Base-by-base conservation (phyloP, 2,797 vertebrate genomes). In the Halcyon leucocephala region DNA sequence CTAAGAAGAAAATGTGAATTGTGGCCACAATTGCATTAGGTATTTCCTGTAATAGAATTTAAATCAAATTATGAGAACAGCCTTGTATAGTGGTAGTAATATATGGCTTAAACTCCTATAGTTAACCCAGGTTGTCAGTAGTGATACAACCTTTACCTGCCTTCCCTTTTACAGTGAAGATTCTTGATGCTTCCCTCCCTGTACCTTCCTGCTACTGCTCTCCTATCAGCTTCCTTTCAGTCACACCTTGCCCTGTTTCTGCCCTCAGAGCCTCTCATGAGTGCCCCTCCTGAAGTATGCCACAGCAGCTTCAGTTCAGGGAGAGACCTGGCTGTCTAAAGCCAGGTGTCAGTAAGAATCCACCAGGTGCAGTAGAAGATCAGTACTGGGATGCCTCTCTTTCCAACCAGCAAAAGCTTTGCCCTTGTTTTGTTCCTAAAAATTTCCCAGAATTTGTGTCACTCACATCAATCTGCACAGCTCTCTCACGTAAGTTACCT, bases 191-290 rank as follows among this genome's bases (percentile, higher is more conserved):
- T 54, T 69, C 57, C 21, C 22, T 51, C 44, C 29, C 46, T 48
- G 5, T 37, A 1, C 49, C 4, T 72, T 39, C 33, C 66, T 52
- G 39, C 44, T 28, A 29, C 42, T 74, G 19, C 67, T 73, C 21
- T 79, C 64, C 41, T 14, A 0, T 8, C 2, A 0, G 5, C 44
- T 57, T 57, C 46, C 11, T 20, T 14, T 46, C 11, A 9, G 26
- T 21, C 24, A 5, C 33, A n/a, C 14, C 22, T 29, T 4, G 29
- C n/a, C 48, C 54, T 14, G 21, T 19, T 41, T 61, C 44, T 89
- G 18, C 20, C 55, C 26, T 16, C 9, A 3, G 8, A 28, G 35
- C 14, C 62, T 35, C 35, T n/a, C 2, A 1, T 6, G 46, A 3
- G 0, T 42, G 22, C 14, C 54, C 21, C 37, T 76, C 24, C 52